Evolutionary conservation across 2,888 invertebrate genomes (phyloP), one percentile per base, ranked within the genome.

Genomic region (Slavum lentiscoides): DNA sequence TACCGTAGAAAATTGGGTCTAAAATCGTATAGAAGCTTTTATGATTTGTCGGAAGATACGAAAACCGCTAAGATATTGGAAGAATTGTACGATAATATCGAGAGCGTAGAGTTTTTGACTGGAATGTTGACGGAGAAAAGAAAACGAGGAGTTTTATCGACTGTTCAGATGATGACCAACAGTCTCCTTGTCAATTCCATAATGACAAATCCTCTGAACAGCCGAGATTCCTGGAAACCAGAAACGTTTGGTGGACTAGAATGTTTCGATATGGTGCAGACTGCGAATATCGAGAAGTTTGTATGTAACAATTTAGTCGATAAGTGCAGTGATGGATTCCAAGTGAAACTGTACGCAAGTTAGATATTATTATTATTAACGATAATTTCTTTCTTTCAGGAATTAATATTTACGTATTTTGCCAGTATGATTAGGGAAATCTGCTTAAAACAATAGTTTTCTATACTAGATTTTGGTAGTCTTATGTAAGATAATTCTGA

Each of bases 161-260:
- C 75, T 3, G 8, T 11, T 1, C 21, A 9, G 2, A 17, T 30
- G 21, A 23, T 75, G 55, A 17, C 43, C 0, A 67, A 75, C 9
- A 75, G 66, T 17, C 58, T 67, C 11, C 67, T 75, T 17, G 15
- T 75, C 15, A 67, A 58, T 75, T 19, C 75, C 1, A 75, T 75
- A 67, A 43, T 75, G 4, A 66, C 67, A 5, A 75, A 21, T 67
- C 2, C 21, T 5, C 13, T 75, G 0, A 21, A 17, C 0, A 58
- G 21, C 19, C 21, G 58, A 58, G 8, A 3, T 4, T 39, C 21
- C 6, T 75, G 75, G 75, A 58, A 39, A 19, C 15, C 64, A 0
- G 39, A 67, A 2, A 75, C 75, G 9, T 75, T 75, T 11, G 67
- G 67, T 2, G 75, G 75, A 1, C 11, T 55, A 3, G 19, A 9